Evolutionary conservation across 92 coral and sea anemone genomes (phyloP), one percentile per base, ranked within the genome.

Genomic region (Porites evermanni): DNA sequence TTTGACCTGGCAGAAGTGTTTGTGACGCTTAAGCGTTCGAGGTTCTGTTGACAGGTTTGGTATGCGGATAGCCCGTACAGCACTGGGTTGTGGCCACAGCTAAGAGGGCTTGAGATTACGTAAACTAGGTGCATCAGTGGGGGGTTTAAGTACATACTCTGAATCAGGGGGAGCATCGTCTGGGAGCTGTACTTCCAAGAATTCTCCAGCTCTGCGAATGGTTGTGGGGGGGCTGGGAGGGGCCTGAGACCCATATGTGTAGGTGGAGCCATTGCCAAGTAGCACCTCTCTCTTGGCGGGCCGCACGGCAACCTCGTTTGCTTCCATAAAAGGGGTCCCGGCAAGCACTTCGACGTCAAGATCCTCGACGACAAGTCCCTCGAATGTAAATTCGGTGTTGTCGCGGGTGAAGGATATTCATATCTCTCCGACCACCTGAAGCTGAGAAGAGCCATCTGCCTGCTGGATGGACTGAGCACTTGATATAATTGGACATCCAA

Each of bases 401-500:
- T 83, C 80, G 18, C 80, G 67, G 72, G 58, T 83, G 87, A 83
- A 59, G 26, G 87, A 58, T 20, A 64, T 32, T 74, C 61, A 61
- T 21, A 52, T 74, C 63, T 83, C 87, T 11, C 87, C 87, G 32
- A 71, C 72, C 29, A 89, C 84, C 12, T 74, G 77, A 20, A 89
- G 85, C 21, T 76, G 78, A 19, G 92, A 89, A 72, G 85, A 84
- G n/a, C 92, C 89, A 68, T 84, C 75, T 7, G 92, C 87, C 67
- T 86, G 91, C 52, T 86, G 91, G 20, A 68, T 67, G 29, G 93
- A 84, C 84, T 86, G 90, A 44, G 93, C 38, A 77, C 90, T 90
- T 24, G 26, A 24, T 24, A 24, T 24, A 24, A 24, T 24, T 24
- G 26, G 26, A 24, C 26, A 24, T 24, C 26, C 26, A 24, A 24